phyloP scores from a whole-genome alignment of 2,113 vertebrate species.

The Falco punctatus region DNA sequence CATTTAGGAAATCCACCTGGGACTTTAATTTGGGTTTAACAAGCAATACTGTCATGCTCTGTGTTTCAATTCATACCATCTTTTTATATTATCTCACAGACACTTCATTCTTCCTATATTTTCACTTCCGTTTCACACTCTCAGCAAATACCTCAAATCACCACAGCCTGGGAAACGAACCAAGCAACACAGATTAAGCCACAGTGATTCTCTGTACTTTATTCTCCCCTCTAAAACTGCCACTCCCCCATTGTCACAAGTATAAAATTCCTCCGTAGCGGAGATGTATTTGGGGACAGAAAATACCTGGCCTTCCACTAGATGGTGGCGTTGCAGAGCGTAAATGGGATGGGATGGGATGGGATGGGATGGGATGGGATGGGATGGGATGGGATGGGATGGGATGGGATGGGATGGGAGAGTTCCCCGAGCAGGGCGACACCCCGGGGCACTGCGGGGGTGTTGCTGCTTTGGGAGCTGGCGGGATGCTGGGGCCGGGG shows the following conservation, averaged over 20 bases:
- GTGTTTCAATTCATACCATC: neutral
- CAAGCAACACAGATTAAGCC: neutral
- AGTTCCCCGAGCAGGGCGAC: neutral
- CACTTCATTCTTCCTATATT: neutral
- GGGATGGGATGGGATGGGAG: neutral
- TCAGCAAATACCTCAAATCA: neutral
- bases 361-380: too few relatives aligned
- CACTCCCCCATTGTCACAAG: rapidly evolving
- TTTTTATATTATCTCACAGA: neutral
- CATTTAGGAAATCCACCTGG: neutral
- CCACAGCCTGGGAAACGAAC: neutral
- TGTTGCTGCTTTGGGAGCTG: neutral
- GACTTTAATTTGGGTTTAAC: neutral
- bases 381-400: too few relatives aligned
- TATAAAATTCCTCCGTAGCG: neutral
- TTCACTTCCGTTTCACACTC: neutral
- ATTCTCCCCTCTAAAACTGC: neutral
- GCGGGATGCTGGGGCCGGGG: too few relatives aligned
- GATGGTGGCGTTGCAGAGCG: slow-evolving; percentile 69
- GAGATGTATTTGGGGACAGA: neutral
- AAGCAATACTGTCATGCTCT: neutral
- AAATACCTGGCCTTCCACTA: slow-evolving; percentile 55
- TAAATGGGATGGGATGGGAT: neutral
- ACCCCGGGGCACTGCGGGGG: neutral
- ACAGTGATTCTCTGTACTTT: neutral